A percentile compares a stretch with the other conserved stretches of the same genome.
Evolutionary conservation across 2,797 vertebrate species (phyloP).

Genomic region (Hyperoplus immaculatus): DNA sequence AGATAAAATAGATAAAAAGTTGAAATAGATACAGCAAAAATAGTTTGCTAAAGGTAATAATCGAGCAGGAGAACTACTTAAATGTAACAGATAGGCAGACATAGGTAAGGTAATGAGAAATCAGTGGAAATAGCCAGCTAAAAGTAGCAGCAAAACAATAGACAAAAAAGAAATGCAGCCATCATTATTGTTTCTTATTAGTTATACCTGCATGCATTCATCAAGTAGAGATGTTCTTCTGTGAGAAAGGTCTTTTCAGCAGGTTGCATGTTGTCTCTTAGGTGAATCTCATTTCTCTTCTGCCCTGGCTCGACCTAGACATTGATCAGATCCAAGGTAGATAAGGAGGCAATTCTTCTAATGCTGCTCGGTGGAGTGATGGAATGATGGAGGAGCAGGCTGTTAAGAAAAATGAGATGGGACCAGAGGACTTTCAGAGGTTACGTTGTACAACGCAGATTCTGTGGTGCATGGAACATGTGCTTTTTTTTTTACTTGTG

Average conservation of each 20-base stretch:
- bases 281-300: constrained; percentile 7
- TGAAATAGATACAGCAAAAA: background rate
- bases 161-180: background rate
- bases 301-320: background rate
- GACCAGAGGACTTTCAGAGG: background rate
- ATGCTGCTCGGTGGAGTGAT: constrained; percentile 3
- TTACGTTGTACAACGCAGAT: background rate
- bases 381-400: background rate
- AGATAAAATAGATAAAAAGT: background rate
- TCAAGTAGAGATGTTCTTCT: background rate
- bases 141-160: background rate
- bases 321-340: background rate
- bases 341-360: constrained; percentile 1
- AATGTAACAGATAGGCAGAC: too few relatives aligned
- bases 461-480: background rate
- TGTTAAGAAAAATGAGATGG: background rate
- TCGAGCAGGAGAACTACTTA: background rate
- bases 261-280: background rate
- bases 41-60: background rate
- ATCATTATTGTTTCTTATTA: background rate
- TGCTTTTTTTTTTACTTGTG: background rate
- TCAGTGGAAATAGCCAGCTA: too few relatives aligned
- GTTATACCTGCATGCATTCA: background rate
- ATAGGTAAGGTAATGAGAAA: too few relatives aligned
- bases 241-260: constrained; percentile 2